Conservation (phyloP, 2,888 invertebrate genomes). For the Stenolophus ochropezus region DNA sequence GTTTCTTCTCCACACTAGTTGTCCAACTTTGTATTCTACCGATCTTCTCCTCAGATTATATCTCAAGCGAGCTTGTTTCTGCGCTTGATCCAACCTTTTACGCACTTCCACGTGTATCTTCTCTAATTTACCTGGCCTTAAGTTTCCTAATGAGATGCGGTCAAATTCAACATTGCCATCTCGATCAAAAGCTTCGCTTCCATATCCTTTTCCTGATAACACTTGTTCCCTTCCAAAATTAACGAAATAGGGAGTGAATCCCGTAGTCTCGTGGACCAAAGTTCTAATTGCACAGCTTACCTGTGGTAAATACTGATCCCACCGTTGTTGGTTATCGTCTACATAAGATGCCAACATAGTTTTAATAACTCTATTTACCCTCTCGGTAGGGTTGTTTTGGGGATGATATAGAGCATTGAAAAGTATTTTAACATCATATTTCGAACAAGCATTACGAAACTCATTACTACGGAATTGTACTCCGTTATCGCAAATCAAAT, state of each 20-base stretch:
- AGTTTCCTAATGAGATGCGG: neutral
- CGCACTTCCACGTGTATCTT: neutral
- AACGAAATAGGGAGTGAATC: conserved; percentile 64
- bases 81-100: neutral
- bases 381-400: too few species aligned
- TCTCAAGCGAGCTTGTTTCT: neutral
- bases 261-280: conserved; percentile 64
- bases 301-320: conserved; percentile 65
- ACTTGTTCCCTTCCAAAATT: conserved; percentile 63
- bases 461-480: conserved; percentile 54
- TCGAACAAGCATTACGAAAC: conserved; percentile 11
- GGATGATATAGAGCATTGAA: conserved; percentile 66
- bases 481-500: too few species aligned
- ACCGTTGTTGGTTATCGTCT: conserved; percentile 60
- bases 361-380: too few species aligned
- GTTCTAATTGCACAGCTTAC: conserved; percentile 65
- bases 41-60: too few species aligned
- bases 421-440: conserved; percentile 60
- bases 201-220: too few species aligned
- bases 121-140: neutral
- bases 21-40: neutral
- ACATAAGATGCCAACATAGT: too few species aligned
- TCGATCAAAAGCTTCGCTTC: conserved; percentile 27
- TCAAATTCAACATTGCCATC: neutral
- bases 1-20: neutral